Conservation (phyloP, 2,797 vertebrate genomes). For the Acanthiza pusilla region DNA sequence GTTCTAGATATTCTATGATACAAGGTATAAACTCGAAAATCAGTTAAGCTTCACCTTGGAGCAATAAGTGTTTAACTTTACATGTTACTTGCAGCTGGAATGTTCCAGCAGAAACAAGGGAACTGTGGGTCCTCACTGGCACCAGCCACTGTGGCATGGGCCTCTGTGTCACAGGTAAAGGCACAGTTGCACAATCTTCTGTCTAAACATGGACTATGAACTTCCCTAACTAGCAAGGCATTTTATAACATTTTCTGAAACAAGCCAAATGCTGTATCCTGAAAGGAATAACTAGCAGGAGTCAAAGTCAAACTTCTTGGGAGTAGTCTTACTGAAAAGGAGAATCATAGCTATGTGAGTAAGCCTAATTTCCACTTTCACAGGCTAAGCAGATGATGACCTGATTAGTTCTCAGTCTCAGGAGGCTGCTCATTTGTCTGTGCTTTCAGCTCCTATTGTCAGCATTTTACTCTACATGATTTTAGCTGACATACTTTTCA, state of each 20-base stretch:
- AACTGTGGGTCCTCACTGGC: not conserved
- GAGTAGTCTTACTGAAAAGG: not conserved
- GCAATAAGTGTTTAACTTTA: not conserved
- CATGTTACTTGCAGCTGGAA: not conserved
- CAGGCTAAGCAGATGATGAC: not conserved
- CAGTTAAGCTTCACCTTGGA: not conserved
- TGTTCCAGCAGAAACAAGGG: not conserved
- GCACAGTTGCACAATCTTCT: not conserved
- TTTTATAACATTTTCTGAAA: not conserved
- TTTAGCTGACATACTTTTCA: not conserved
- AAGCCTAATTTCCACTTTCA: not conserved
- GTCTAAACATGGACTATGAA: not conserved
- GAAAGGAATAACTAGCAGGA: not conserved
- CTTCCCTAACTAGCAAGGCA: not conserved
- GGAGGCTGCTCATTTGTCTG: not conserved
- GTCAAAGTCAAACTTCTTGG: not conserved
- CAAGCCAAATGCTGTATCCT: not conserved
- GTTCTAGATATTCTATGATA: not conserved
- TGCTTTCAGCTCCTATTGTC: not conserved
- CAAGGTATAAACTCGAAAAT: not conserved
- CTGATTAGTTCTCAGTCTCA: not conserved
- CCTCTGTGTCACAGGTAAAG: not conserved
- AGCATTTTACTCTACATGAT: not conserved
- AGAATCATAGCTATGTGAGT: not conserved
- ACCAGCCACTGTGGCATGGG: fast-evolving